Percentiles rank a stretch among this genome's conserved stretches.
Conservation (phyloP, 2,888 invertebrate species). For the Sphaerophoria taeniata region DNA sequence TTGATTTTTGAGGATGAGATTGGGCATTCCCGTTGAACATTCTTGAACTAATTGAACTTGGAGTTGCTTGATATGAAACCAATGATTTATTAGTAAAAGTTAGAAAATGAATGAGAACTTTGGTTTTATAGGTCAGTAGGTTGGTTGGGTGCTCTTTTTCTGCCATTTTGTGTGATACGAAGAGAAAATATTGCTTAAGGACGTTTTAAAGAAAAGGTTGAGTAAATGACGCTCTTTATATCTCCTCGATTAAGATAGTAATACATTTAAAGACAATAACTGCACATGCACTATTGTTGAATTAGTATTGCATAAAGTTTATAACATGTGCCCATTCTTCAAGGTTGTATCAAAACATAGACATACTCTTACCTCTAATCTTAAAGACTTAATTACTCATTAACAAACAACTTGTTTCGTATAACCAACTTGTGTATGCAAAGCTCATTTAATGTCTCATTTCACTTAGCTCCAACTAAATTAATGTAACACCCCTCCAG, state of each 20-base stretch:
- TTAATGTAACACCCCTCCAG: slow-evolving; percentile 11
- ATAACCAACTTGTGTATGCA: slow-evolving; percentile 7
- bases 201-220: too few species aligned
- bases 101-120: too few species aligned
- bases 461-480: slow-evolving; percentile 22
- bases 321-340: neutral
- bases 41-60: slow-evolving; percentile 2
- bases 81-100: too few species aligned
- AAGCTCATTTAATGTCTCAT: slow-evolving; percentile 35
- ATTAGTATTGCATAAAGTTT: too few species aligned
- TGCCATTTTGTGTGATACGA: too few species aligned
- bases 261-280: too few species aligned
- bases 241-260: too few species aligned
- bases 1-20: neutral
- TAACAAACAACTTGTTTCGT: neutral
- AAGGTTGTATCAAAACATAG: slow-evolving; percentile 7
- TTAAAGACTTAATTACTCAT: slow-evolving; percentile 17
- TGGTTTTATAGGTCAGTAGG: too few species aligned
- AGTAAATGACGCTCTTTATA: too few species aligned
- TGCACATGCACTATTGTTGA: too few species aligned
- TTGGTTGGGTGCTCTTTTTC: too few species aligned
- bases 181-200: too few species aligned
- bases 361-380: slow-evolving; percentile 14
- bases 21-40: neutral
- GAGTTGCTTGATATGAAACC: neutral